phyloP scores from a whole-genome alignment of 1,140 invertebrate genomes.

The Drosophila mayri region DNA sequence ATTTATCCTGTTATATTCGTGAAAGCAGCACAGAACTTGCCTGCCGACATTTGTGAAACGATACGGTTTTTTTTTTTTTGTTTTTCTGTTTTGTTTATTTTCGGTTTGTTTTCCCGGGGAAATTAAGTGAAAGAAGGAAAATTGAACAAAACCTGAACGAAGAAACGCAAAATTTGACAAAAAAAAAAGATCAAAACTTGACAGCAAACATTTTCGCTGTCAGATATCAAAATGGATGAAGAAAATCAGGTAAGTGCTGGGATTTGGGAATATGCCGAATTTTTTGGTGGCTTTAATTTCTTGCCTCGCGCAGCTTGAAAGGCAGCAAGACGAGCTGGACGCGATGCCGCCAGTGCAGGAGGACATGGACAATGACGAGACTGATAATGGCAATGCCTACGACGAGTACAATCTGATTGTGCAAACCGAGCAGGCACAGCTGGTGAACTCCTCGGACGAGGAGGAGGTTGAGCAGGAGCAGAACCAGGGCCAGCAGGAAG shows the following conservation, averaged over 20 bases:
- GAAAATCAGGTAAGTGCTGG: not conserved
- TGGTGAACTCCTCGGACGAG: not conserved
- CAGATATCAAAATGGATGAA: not conserved
- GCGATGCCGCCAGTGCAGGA: slow-evolving; percentile 8
- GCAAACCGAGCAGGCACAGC: too few relatives aligned
- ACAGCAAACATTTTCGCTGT: too few relatives aligned
- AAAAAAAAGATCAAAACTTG: too few relatives aligned
- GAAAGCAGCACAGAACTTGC: not conserved
- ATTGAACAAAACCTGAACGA: not conserved
- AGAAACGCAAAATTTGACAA: too few relatives aligned
- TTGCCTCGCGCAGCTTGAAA: slow-evolving; percentile 4
- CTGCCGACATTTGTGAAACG: not conserved
- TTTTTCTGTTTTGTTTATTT: not conserved
- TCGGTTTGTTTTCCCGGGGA: not conserved
- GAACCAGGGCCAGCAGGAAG: too few relatives aligned
- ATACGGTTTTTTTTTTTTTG: not conserved
- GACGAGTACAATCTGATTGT: slow-evolving; percentile 8
- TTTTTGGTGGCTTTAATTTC: not conserved
- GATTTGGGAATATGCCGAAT: not conserved
- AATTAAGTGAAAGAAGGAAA: not conserved
- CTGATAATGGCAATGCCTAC: not conserved
- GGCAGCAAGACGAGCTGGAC: slow-evolving; percentile 10
- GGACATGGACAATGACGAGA: not conserved
- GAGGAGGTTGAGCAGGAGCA: not conserved
- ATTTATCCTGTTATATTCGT: not conserved